These are phyloP conservation scores for Lepus oiostolus DNA, from an alignment of 2,797 vertebrate genomes.

Conservation along the genomic window DNA sequence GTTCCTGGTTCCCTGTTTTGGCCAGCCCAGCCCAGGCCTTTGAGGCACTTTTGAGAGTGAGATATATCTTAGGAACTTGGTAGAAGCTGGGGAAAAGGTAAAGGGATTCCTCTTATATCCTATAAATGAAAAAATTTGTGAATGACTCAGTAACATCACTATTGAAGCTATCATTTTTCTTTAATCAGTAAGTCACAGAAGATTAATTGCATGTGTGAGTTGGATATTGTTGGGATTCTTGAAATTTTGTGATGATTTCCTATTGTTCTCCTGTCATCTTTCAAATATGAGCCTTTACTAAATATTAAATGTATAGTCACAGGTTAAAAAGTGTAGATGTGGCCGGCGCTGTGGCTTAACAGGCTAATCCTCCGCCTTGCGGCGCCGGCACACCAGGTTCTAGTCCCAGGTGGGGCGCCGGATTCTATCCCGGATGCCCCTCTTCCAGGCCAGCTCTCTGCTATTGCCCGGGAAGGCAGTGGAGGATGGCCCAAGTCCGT, in stretches of 20 bases:
- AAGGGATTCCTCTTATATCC: background rate
- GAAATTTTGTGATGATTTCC: background rate
- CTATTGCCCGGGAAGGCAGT: too few species aligned
- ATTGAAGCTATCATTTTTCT: conserved; percentile 30
- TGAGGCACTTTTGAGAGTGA: background rate
- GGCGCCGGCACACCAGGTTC: too few species aligned
- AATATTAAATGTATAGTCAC: background rate
- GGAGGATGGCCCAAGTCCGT: too few species aligned
- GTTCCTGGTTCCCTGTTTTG: too few species aligned
- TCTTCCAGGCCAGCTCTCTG: too few species aligned
- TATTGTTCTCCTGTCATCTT: background rate
- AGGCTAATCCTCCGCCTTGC: too few species aligned
- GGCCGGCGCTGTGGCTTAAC: too few species aligned
- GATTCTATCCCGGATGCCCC: too few species aligned
- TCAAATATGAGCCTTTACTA: background rate
- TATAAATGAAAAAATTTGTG: background rate
- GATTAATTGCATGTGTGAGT: background rate
- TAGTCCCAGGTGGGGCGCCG: too few species aligned
- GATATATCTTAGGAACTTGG: background rate
- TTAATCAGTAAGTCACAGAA: background rate
- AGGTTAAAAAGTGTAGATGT: too few species aligned
- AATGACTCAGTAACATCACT: conserved; percentile 42
- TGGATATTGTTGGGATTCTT: background rate
- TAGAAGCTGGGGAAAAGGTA: background rate
- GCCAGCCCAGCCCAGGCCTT: too few species aligned